phyloP scores from a whole-genome alignment of 2,888 invertebrate genomes.

The Melanophora roralis region DNA sequence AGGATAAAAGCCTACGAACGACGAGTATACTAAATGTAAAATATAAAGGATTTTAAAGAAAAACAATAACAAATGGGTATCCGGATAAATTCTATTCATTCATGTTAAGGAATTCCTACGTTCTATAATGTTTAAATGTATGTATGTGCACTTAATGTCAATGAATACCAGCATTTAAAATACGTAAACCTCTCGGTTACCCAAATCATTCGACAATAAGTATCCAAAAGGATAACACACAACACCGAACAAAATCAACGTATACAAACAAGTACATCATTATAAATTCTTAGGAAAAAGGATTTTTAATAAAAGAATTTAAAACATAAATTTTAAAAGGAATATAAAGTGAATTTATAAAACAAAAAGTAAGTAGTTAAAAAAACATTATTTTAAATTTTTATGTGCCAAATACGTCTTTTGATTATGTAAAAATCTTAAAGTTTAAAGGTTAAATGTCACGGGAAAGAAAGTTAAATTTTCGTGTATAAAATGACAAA shows the following conservation, averaged over 20 bases:
- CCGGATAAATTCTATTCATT: slow-evolving; percentile 60
- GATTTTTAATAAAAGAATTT: slow-evolving; percentile 5
- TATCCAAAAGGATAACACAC: slow-evolving; percentile 59
- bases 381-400: background rate
- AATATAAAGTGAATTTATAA: background rate
- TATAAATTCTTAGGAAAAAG: background rate
- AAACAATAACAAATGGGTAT: slow-evolving; percentile 55
- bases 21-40: slow-evolving; percentile 6
- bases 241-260: slow-evolving; percentile 17
- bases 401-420: background rate
- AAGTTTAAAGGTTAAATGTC: slow-evolving; percentile 52
- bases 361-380: slow-evolving; percentile 33
- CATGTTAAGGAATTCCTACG: slow-evolving; percentile 44
- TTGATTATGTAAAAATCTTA: slow-evolving; percentile 19
- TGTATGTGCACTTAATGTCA: no score
- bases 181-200: slow-evolving; percentile 55
- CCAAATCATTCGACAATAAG: slow-evolving; percentile 60
- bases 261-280: slow-evolving; percentile 7
- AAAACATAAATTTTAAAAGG: background rate
- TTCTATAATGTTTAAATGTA: slow-evolving; percentile 22
- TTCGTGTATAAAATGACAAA: background rate
- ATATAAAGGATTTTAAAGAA: slow-evolving; percentile 21
- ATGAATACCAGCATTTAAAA: slow-evolving; percentile 39
- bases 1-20: slow-evolving; percentile 52
- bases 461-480: background rate